A percentile compares a stretch with the other conserved stretches of the same genome.
Conservation (phyloP, 2,113 vertebrate genomes). For the Peromyscus leucopus region DNA sequence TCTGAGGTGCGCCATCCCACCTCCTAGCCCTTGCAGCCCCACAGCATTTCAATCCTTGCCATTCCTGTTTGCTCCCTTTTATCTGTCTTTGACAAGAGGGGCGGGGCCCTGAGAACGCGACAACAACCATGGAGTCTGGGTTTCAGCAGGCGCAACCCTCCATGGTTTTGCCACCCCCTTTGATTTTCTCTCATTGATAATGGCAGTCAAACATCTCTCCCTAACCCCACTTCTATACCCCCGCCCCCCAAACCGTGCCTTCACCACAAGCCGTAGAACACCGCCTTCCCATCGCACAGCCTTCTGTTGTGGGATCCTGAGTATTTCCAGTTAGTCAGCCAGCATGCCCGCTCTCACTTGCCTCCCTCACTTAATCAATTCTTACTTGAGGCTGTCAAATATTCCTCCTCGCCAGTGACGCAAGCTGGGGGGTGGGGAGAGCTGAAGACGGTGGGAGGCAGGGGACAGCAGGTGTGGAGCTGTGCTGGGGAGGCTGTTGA, state of each 20-base stretch:
- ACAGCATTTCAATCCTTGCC: not conserved
- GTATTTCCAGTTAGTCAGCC: conserved; percentile 5
- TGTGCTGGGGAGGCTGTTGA: not conserved
- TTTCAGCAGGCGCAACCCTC: not conserved
- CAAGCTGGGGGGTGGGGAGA: not conserved
- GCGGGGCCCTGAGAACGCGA: not conserved
- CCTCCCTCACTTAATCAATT: conserved; percentile 16
- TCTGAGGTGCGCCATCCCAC: not conserved
- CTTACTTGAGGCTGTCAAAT: conserved; percentile 52
- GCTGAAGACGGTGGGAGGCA: not conserved
- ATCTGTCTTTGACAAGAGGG: not conserved
- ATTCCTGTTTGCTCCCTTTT: not conserved
- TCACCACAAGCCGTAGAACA: not conserved
- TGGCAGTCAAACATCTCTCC: conserved; percentile 3
- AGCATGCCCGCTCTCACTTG: not conserved
- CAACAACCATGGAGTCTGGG: not conserved
- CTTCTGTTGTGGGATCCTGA: not conserved
- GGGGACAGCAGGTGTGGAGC: not conserved
- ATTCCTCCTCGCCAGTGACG: not conserved
- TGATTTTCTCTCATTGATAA: not conserved
- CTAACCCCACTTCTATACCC: not conserved
- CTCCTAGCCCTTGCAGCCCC: not conserved
- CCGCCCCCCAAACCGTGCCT: not conserved
- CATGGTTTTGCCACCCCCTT: not conserved
- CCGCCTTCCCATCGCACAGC: not conserved